Conservation (phyloP, 1,140 invertebrate species). For the Battus philenor region DNA sequence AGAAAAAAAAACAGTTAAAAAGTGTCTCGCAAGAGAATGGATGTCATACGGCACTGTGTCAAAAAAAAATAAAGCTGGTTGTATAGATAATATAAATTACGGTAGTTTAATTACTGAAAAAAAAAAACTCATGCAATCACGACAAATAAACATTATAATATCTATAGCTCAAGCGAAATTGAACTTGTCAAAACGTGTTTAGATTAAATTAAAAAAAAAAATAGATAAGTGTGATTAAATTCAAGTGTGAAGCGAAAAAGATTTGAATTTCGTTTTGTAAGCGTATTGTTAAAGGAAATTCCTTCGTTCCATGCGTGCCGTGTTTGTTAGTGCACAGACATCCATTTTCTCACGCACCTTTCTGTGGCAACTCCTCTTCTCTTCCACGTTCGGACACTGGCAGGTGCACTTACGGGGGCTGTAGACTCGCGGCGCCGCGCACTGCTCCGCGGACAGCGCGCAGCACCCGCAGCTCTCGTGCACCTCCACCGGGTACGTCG, state of each 20-base stretch:
- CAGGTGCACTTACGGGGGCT: conserved; percentile 71
- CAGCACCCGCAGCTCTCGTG: conserved; percentile 57
- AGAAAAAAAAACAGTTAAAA: conserved; percentile 29
- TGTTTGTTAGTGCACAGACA: conserved; percentile 46
- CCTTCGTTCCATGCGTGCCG: conserved; percentile 43
- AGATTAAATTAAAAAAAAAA: no score
- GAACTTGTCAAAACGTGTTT: no score
- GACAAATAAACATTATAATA: no score
- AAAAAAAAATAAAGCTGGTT: conserved; percentile 18
- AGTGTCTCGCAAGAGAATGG: conserved; percentile 59
- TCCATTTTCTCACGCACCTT: conserved; percentile 71
- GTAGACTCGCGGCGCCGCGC: conserved; percentile 42
- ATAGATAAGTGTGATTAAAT: no score
- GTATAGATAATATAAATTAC: no score
- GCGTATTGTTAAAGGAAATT: conserved; percentile 14
- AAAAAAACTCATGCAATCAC: conserved; percentile 9
- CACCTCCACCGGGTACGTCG: conserved; percentile 46
- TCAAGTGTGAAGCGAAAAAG: no score
- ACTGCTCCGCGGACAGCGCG: conserved; percentile 28
- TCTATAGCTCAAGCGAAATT: no score
- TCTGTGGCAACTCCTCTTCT: conserved; percentile 51
- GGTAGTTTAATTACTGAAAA: no score
- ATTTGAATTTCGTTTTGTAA: no score
- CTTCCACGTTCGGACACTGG: conserved; percentile 59
- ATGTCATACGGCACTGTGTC: conserved; percentile 49